Base-by-base conservation (phyloP, 23 tunicate genomes). In the Oikopleura albicans region DNA sequence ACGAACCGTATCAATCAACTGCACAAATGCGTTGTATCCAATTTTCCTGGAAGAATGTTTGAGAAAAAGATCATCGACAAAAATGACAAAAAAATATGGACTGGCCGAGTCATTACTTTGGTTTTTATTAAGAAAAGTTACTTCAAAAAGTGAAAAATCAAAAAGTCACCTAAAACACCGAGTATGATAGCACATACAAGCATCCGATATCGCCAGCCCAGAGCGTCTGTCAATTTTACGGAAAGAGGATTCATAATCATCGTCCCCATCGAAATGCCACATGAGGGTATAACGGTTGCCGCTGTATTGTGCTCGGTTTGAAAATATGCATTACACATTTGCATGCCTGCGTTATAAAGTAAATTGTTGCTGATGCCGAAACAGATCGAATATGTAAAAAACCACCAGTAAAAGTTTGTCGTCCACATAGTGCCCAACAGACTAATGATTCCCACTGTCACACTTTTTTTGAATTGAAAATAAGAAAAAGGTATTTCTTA, bases 231-330 rank as follows among this genome's bases (percentile, higher is more conserved):
- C 4, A 71, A 37, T 37, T 4, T 2, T 2, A 71, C 31, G 37
- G 79, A 22, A 4, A 71, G 4, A 2, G 79, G 79, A 71, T 4
- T 71, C 79, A 71, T 71, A 71, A 71, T 71, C 79, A 29, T 71
- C 31, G 79, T 71, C 35, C 79, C 79, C 27, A 71, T 2, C 4
- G 79, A 71, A 29, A 71, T 29, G 37, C 79, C 79, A 29, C 28
- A 71, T 2, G 34, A 12, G 33, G 79, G 37, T 2, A 71, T 16
- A 37, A 71, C 79, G 27, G 79, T 71, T 2, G 79, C 79, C 28
- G 79, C 79, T 2, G 79, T 71, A 71, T 71, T 71, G 79, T 12
- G 31, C 4, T 71, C 79, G 33, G 79, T 71, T 29, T 34, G 79
- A 37, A 71, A 71, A 71, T 22, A 29, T 29, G 27, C 35, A 29